Base-by-base conservation (phyloP, 2,888 invertebrate species). In the Drosophila fungiperda region DNA sequence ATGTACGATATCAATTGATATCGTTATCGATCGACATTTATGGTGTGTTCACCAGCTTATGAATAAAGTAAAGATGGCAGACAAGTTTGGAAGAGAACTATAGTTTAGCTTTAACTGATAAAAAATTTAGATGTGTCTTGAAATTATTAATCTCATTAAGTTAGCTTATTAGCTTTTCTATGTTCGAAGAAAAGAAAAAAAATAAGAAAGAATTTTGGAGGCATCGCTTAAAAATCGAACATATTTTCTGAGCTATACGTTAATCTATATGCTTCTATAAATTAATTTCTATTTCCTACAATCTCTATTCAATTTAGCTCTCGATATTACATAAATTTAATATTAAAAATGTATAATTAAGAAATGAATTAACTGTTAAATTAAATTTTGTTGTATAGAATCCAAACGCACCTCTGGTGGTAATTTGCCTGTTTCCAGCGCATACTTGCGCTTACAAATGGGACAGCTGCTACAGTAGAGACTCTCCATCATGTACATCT, bases 381-480 rank as follows among this genome's bases (percentile, higher is more conserved):
- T 23, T 3, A 1, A 0, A n/a, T n/a, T n/a, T n/a, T 2, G 5
- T 40, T 38, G 2, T 11, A 5, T n/a, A n/a, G 6, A 17, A 29
- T 17, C 2, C 3, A 20, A 8, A 58, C 95, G 95, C 62, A 95
- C 94, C 91, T 96, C 96, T 29, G 95, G 94, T 85, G 95, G 82
- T 23, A 91, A 95, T 83, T 95, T 94, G 81, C 95, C 95, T 49
- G 95, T 84, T 63, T 93, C 93, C 64, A 92, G 81, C 32, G 93
- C 92, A 70, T 92, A 93, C 72, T 93, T 93, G 55, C 93, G 87
- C 72, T 93, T 92, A 65, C 96, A 96, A 73, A 96, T 95, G 50
- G 96, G 95, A 90, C 96, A 96, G 1, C 94, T 93, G 80, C 92
- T 93, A 78, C 93, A 93, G 78, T 93, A 93, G 58, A 93, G 90